Base-by-base conservation (phyloP, 2,113 vertebrate genomes). In the Anhinga rufa region DNA sequence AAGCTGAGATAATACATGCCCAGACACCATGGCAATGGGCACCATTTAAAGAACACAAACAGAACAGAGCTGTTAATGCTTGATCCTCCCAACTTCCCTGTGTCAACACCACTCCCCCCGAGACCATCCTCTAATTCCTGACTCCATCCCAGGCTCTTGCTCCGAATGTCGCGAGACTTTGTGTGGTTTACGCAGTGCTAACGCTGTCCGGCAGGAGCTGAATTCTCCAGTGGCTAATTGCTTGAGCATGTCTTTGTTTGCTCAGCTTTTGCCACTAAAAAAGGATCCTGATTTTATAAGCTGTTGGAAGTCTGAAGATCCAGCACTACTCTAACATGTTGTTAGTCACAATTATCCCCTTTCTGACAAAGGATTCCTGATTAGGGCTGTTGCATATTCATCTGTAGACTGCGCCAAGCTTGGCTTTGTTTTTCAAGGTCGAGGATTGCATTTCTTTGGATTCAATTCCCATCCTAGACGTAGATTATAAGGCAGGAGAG, bases 361-460 rank as follows among this genome's bases (percentile, higher is more conserved):
- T 87, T 79, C 88, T 79, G 80, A 94, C 88, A 95, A 91, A 95
- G 93, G 38, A 84, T 77, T 95, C 92, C 89, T 96, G 91, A 96
- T 93, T 89, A 85, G 85, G 69, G 87, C 89, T 94, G 76, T 88
- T 97, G 95, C 96, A 95, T 97, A 95, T 95, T 97, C 95, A 97
- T 96, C 38, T 0, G 7, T 68, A 77, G 80, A 49, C 84, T 61
- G 74, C 6, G 72, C 92, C 94, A 88, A 95, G 96, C 91, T 61
- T 68, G 74, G 92, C 91, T 93, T 95, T 94, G 90, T 88, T 95
- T 97, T 85, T 96, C 97, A 97, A 97, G 95, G 97, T 96, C 91
- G 80, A 94, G 96, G 87, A 95, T 48, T 97, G 95, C 86, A 36
- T 91, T 95, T 96, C 91, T 93, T 93, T 86, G 95, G 86, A 94